Evolutionary conservation across 2,113 vertebrate genomes (phyloP).

Genomic region (Okapia johnstoni): DNA sequence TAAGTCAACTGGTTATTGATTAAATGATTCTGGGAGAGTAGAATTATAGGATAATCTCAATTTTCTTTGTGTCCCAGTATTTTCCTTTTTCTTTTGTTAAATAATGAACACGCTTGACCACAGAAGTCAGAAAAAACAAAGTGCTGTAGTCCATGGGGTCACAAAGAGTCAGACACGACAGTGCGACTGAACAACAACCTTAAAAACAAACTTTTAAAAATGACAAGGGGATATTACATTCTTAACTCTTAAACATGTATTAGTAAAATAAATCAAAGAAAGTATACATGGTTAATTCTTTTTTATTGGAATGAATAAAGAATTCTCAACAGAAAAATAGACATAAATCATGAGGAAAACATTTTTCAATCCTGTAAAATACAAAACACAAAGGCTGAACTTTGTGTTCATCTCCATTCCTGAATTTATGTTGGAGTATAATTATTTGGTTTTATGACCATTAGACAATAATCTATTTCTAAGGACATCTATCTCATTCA

Average conservation of each 20-base stretch:
- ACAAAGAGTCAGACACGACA: background rate
- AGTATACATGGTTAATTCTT: background rate
- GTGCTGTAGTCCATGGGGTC: background rate
- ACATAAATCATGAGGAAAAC: background rate
- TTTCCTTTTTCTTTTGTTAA: background rate
- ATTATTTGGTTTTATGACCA: background rate
- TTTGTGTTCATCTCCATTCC: background rate
- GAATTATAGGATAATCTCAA: background rate
- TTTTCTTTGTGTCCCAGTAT: background rate
- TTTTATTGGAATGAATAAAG: background rate
- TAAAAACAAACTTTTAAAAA: background rate
- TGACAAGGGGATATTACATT: background rate
- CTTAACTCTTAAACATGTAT: background rate
- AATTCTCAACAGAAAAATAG: constrained; percentile 4
- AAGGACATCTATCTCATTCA: background rate
- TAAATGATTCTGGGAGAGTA: background rate
- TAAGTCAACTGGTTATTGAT: background rate
- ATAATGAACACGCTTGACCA: background rate
- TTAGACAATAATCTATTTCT: background rate
- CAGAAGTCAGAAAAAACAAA: background rate
- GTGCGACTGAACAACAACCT: background rate
- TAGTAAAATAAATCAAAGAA: background rate
- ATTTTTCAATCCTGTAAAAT: background rate
- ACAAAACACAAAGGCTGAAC: background rate
- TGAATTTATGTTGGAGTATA: background rate